A percentile compares a stretch with the other conserved stretches of the same genome.
These are phyloP conservation scores for Cephalopterus ornatus DNA, from an alignment of 2,113 vertebrate genomes.

Conservation along the genomic window DNA sequence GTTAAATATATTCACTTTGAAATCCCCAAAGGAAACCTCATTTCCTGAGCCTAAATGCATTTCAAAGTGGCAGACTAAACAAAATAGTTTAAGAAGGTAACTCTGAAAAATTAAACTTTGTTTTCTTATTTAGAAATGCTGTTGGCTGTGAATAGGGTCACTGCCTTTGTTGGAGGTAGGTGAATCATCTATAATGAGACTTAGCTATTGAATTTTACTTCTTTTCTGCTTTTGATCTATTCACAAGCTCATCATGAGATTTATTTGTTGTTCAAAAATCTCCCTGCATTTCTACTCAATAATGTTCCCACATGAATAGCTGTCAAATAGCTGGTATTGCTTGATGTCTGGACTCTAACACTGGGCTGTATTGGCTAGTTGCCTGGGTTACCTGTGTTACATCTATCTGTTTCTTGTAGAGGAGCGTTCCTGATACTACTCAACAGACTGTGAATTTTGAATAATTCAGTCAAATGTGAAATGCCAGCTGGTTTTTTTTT, in stretches of 20 bases:
- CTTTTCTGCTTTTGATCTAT: slow-evolving; percentile 46
- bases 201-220: slow-evolving; percentile 28
- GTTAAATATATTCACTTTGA: background rate
- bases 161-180: slow-evolving; percentile 21
- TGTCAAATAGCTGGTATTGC: background rate
- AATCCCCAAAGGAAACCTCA: background rate
- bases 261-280: slow-evolving; percentile 53
- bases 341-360: background rate
- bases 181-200: slow-evolving; percentile 1
- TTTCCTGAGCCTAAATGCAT: background rate
- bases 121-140: slow-evolving; percentile 34
- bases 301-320: background rate
- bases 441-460: slow-evolving; percentile 25
- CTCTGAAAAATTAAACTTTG: slow-evolving; percentile 41
- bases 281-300: background rate
- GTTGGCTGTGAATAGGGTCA: slow-evolving; percentile 17
- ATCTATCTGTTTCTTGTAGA: slow-evolving; percentile 3
- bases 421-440: background rate
- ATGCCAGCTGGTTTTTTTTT: background rate
- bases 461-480: slow-evolving; percentile 49
- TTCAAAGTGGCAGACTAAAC: slow-evolving; percentile 15
- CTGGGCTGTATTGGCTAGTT: slow-evolving; percentile 26
- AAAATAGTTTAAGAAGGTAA: background rate
- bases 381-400: slow-evolving; percentile 42
- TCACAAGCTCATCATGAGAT: slow-evolving; percentile 41